A percentile compares a stretch with the other conserved stretches of the same genome.
These are phyloP conservation scores for Petrocephalus microphthalmus DNA, from an alignment of 2,113 vertebrate species.

Conservation along the genomic window DNA sequence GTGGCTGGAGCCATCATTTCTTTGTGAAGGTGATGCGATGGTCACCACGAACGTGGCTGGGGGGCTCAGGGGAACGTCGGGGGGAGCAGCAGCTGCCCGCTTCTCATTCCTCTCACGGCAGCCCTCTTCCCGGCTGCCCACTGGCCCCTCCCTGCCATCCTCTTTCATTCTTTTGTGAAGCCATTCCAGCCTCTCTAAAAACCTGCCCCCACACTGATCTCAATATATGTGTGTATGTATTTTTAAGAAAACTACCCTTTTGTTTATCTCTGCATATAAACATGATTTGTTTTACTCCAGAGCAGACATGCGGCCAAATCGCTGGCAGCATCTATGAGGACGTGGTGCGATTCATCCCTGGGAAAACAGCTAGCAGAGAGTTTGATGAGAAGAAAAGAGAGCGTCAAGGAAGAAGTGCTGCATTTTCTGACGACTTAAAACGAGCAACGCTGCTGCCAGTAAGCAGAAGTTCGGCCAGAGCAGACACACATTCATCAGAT, in stretches of 20 bases:
- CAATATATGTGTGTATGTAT: neutral
- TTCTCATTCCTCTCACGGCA: constrained; percentile 16
- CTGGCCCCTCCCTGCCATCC: neutral
- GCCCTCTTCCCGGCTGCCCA: neutral
- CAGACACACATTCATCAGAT: neutral
- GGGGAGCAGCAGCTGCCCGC: neutral
- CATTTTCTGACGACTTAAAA: neutral
- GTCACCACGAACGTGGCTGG: neutral
- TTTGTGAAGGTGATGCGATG: neutral
- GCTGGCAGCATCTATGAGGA: neutral
- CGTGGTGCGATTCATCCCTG: neutral
- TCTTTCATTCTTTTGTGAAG: neutral
- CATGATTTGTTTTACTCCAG: neutral
- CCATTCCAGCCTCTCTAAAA: neutral
- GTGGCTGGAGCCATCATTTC: neutral
- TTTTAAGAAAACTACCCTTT: neutral
- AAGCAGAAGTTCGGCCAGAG: neutral
- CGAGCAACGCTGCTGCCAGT: neutral
- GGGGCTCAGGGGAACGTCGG: neutral
- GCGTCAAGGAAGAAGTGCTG: neutral
- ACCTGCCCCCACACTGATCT: neutral
- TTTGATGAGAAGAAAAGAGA: neutral
- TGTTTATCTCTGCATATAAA: neutral
- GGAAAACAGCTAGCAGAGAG: neutral
- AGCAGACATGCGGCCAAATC: neutral